Evolutionary conservation across 2,113 vertebrate genomes (phyloP), one percentile per base, ranked within the genome.

Genomic region (Panurus biarmicus): DNA sequence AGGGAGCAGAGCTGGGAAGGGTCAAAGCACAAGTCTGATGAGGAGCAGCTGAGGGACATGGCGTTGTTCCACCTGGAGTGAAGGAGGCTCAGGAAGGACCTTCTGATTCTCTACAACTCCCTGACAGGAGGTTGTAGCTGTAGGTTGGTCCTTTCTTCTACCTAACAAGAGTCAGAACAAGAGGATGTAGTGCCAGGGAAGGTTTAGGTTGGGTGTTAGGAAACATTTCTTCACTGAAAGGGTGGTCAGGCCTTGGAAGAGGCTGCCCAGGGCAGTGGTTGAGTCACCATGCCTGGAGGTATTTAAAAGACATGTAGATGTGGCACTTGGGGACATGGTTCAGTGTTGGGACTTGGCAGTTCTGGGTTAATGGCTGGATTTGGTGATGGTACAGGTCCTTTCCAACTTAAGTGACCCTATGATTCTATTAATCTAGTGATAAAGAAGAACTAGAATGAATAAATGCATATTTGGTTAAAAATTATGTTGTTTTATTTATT

Each of bases 171-270:
- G 35, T 22, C 14, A 22, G 42, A 14, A 56, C 3, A 8, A 48
- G 25, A 42, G 17, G 35, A 72, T 5, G 3, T 5, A 4, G 24
- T 2, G 13, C 12, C 9, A 21, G 1, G 9, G 10, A 0, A 6
- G 6, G 22, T 33, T 79, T 72, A 35, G 35, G 25, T 12, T 60
- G 45, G 45, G 18, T 60, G 35, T 53, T 36, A 50, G 25, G 50
- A 19, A 6, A 57, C 42, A 56, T 71, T 78, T 81, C 7, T 53
- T 44, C 35, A 57, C 42, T 79, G 25, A 65, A 79, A 42, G 44
- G 8, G 22, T 88, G 36, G 10, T 50, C 44, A 88, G 50, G 22
- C 36, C 19, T 8, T 57, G 44, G 51, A 88, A 73, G 18, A 80
- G 44, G 1, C 17, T 64, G 24, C 21, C 29, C 75, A 72, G 42